phyloP scores from a whole-genome alignment of 2,888 invertebrate species.

The Mimachlamys varia region DNA sequence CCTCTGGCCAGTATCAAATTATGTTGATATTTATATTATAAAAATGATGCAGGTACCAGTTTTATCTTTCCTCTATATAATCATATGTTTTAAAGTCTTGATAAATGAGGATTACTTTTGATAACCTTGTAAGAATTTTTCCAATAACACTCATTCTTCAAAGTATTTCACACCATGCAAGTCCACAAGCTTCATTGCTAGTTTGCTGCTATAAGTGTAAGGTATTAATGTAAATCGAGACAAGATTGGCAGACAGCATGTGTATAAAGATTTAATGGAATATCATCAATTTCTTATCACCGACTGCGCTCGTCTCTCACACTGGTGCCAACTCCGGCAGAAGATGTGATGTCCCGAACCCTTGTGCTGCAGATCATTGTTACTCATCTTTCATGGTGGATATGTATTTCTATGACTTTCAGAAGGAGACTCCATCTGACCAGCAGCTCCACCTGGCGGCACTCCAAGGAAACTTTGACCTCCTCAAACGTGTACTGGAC shows the following conservation, averaged over 20 bases:
- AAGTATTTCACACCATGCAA: background rate
- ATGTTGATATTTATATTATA: background rate
- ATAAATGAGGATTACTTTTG: background rate
- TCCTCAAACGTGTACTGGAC: conserved; percentile 91
- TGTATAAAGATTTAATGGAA: conserved; percentile 31
- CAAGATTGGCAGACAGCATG: background rate
- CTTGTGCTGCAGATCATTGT: background rate
- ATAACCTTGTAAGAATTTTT: background rate
- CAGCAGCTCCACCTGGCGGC: conserved; percentile 96
- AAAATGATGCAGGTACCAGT: background rate
- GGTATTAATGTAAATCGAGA: conserved; percentile 21
- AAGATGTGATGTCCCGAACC: background rate
- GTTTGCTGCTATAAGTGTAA: background rate
- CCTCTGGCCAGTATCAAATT: background rate
- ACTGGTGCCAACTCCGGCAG: background rate
- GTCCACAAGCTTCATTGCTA: background rate
- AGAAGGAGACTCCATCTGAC: conserved; percentile 96
- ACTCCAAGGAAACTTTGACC: conserved; percentile 90
- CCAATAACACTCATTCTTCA: background rate
- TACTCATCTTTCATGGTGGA: background rate
- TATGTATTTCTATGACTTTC: conserved; percentile 48
- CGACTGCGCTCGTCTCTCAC: conserved; percentile 14
- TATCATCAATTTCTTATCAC: conserved; percentile 33
- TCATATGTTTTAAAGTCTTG: background rate
- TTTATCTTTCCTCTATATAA: background rate